Percentiles rank a stretch among this genome's conserved stretches.
phyloP scores from a whole-genome alignment of 2,888 invertebrate genomes.

The Villa cingulata region DNA sequence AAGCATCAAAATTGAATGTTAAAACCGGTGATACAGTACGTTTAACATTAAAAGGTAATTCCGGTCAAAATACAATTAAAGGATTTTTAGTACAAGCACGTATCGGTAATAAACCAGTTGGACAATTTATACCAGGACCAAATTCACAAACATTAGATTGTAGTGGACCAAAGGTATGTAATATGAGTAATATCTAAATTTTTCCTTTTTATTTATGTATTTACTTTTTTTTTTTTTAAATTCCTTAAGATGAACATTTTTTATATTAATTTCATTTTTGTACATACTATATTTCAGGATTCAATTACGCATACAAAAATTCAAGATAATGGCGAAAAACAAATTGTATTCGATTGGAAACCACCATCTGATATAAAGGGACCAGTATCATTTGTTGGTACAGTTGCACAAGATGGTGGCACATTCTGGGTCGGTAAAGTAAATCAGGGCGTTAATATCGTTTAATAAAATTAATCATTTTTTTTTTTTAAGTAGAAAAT shows the following conservation, averaged over 20 bases:
- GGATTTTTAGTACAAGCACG: conserved; percentile 56
- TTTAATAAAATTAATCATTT: too few relatives aligned
- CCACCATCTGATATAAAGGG: conserved; percentile 48
- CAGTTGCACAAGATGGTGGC: conserved; percentile 54
- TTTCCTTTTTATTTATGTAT: too few relatives aligned
- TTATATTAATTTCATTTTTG: not conserved
- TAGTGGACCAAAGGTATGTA: conserved; percentile 22
- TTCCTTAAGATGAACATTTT: not conserved
- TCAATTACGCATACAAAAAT: conserved; percentile 56
- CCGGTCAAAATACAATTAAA: conserved; percentile 40
- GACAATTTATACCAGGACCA: conserved; percentile 44
- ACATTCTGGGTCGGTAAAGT: conserved; percentile 58
- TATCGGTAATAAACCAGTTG: conserved; percentile 45
- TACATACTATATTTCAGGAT: conserved; percentile 38
- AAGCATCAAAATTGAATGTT: conserved; percentile 33
- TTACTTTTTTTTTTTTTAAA: too few relatives aligned
- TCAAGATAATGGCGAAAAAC: conserved; percentile 41
- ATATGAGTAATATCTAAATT: too few relatives aligned
- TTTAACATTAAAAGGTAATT: conserved; percentile 35
- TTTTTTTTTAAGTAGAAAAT: too few relatives aligned
- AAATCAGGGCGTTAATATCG: conserved; percentile 45
- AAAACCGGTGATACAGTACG: conserved; percentile 33
- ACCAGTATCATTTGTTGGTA: conserved; percentile 51
- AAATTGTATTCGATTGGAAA: conserved; percentile 47
- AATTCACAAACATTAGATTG: conserved; percentile 33